Conservation (phyloP, 1,140 invertebrate species). For the Tetramorium alpestre region DNA sequence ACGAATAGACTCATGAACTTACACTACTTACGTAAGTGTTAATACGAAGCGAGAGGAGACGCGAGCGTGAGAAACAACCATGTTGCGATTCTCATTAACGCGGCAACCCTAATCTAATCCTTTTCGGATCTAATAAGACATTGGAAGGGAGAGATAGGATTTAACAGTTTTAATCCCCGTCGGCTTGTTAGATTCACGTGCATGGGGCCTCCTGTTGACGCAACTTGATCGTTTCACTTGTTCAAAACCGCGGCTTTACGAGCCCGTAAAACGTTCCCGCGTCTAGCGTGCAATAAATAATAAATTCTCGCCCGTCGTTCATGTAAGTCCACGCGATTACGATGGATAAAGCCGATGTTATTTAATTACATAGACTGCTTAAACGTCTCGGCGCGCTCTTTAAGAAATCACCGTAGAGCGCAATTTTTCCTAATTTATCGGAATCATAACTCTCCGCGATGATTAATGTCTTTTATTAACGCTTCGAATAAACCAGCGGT, state of each 20-base stretch:
- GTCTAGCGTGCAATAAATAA: constrained; percentile 3
- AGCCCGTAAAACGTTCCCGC: neutral
- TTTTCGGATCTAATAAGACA: constrained; percentile 28
- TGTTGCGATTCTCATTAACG: constrained; percentile 15
- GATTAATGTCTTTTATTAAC: constrained; percentile 45
- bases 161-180: constrained; percentile 18
- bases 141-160: neutral
- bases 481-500: neutral
- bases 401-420: neutral
- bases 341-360: neutral
- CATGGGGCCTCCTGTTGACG: neutral
- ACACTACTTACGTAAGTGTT: neutral
- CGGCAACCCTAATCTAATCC: constrained; percentile 28
- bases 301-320: constrained; percentile 17
- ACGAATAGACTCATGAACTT: neutral
- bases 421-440: constrained; percentile 18
- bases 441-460: neutral
- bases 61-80: neutral
- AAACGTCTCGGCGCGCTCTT: neutral
- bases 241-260: constrained; percentile 42
- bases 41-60: neutral
- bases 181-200: neutral
- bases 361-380: constrained; percentile 6
- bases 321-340: neutral
- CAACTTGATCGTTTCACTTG: constrained; percentile 37